These are phyloP conservation scores for Cottoperca gobio DNA, from an alignment of 2,797 vertebrate genomes.

Conservation along the genomic window DNA sequence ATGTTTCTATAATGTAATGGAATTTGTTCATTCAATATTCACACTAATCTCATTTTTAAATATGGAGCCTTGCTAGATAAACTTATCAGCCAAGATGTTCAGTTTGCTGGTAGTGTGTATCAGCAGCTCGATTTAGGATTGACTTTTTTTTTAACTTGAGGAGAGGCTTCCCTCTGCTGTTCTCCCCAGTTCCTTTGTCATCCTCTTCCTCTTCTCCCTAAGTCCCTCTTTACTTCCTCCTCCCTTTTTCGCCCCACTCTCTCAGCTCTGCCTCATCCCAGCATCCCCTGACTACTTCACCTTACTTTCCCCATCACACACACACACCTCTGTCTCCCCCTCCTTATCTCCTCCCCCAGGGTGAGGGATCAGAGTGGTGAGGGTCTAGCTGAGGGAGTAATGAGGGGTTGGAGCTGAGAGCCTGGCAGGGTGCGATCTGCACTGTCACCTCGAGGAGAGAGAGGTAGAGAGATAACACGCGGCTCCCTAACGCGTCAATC, in stretches of 20 bases:
- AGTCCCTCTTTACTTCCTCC: constrained; percentile 51
- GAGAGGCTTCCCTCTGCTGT: constrained; percentile 37
- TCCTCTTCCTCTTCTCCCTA: constrained; percentile 40
- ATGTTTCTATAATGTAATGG: constrained; percentile 55
- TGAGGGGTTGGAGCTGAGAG: constrained; percentile 71
- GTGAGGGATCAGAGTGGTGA: constrained; percentile 79
- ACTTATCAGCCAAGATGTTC: constrained; percentile 55
- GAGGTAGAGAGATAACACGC: constrained; percentile 50
- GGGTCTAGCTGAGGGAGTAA: constrained; percentile 77
- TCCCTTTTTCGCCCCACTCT: constrained; percentile 24
- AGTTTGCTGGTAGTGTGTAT: constrained; percentile 43
- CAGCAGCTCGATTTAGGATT: constrained; percentile 37
- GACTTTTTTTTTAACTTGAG: constrained; percentile 32
- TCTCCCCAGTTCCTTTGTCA: constrained; percentile 20
- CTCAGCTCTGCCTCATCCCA: constrained; percentile 44
- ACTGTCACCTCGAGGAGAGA: constrained; percentile 67
- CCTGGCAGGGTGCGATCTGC: constrained; percentile 73
- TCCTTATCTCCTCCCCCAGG: constrained; percentile 71
- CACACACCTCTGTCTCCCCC: constrained; percentile 46
- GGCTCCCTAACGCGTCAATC: constrained; percentile 65
- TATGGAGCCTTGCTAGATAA: constrained; percentile 49
- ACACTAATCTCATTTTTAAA: constrained; percentile 61
- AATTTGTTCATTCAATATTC: constrained; percentile 62
- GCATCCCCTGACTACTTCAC: constrained; percentile 38
- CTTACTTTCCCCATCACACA: not conserved